Conservation (phyloP, 2,113 vertebrate genomes). For the crab-eating macaque (Macaca fascicularis) region T2T-MFA8v1.1 NC_088391.1:65135501-65136000, state of each 20-base stretch:
- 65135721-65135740: background rate
- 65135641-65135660: background rate
- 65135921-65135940: background rate
- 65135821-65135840: conserved; percentile 34
- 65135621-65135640: background rate
- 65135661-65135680: background rate
- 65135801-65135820: conserved; percentile 18
- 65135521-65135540: background rate
- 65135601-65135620: background rate
- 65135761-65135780: conserved; percentile 13
- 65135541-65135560: background rate
- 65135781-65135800: background rate
- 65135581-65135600: background rate
- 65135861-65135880: conserved; percentile 1
- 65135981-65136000: conserved; percentile 27
- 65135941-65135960: background rate
- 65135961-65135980: conserved; percentile 29
- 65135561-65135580: background rate
- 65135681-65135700: conserved; percentile 31
- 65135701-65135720: background rate
- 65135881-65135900: background rate
- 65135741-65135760: background rate
- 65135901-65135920: conserved; percentile 29
- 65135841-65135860: background rate
- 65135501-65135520: background rate